These are phyloP conservation scores for Drepanosiphum platanoidis DNA, from an alignment of 2,888 invertebrate genomes.

Conservation along the genomic window DNA sequence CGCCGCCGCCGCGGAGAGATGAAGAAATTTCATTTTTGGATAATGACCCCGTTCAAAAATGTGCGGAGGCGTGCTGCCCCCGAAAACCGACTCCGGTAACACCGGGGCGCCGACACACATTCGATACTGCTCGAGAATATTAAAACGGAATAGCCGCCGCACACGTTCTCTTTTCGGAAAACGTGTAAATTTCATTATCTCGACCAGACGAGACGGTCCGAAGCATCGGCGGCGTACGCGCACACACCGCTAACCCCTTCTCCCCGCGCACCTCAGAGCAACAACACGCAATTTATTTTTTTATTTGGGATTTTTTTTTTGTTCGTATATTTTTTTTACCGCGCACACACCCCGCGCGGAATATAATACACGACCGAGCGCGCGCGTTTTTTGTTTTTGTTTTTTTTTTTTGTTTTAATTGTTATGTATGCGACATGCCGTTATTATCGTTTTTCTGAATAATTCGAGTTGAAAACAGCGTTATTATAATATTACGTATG, in stretches of 20 bases:
- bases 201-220: background rate
- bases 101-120: too few species aligned
- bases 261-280: background rate
- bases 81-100: background rate
- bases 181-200: constrained; percentile 1
- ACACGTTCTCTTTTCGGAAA: background rate
- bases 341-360: background rate
- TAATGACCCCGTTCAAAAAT: background rate
- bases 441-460: too few species aligned
- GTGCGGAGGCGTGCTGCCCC: background rate
- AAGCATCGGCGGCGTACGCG: background rate
- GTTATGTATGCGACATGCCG: too few species aligned
- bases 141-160: background rate
- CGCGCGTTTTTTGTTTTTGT: too few species aligned
- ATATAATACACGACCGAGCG: too few species aligned
- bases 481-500: too few species aligned
- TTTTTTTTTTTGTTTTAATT: too few species aligned
- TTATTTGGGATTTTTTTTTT: background rate
- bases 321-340: too few species aligned
- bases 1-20: background rate
- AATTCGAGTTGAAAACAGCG: too few species aligned
- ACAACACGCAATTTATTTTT: background rate
- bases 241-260: background rate
- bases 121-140: background rate
- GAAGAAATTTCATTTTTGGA: constrained; percentile 35